Evolutionary conservation across 2,113 vertebrate species (phyloP).

Genomic region (Bothrops jararaca): DNA sequence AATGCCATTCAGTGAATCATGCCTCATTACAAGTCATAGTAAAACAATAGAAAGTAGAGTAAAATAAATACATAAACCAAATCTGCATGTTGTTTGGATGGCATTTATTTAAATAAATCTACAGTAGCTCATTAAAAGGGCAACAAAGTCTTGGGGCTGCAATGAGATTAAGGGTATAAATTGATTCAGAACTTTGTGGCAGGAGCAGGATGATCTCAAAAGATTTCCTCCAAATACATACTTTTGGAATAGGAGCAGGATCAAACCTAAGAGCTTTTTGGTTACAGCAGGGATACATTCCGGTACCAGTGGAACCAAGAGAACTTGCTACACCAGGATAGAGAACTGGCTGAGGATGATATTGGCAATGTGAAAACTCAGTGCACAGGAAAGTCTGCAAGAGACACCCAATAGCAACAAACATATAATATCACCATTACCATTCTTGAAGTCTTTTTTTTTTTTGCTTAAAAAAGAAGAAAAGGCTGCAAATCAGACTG

Average conservation of each 20-base stretch:
- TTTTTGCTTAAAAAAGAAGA: not conserved
- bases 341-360: constrained; percentile 84
- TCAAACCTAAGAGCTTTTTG: constrained; percentile 94
- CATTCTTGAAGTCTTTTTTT: not conserved
- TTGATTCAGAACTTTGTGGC: not conserved
- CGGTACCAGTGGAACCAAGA: constrained; percentile 77
- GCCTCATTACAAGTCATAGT: no score
- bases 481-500: not conserved
- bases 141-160: not conserved
- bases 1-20: not conserved
- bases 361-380: constrained; percentile 90
- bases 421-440: not conserved
- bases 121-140: not conserved
- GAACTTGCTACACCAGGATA: constrained; percentile 77
- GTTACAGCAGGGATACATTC: constrained; percentile 92
- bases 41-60: not conserved
- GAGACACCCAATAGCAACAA: not conserved
- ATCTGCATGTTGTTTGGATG: not conserved
- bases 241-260: constrained; percentile 86
- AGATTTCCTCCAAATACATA: constrained; percentile 48
- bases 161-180: not conserved
- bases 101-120: not conserved
- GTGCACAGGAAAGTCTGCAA: constrained; percentile 86
- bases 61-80: not conserved
- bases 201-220: not conserved